Percentiles rank a stretch among this genome's conserved stretches.
phyloP scores from a whole-genome alignment of 37 sponge, comb jelly and placozoan genomes.

The Axinella damicornis region DNA sequence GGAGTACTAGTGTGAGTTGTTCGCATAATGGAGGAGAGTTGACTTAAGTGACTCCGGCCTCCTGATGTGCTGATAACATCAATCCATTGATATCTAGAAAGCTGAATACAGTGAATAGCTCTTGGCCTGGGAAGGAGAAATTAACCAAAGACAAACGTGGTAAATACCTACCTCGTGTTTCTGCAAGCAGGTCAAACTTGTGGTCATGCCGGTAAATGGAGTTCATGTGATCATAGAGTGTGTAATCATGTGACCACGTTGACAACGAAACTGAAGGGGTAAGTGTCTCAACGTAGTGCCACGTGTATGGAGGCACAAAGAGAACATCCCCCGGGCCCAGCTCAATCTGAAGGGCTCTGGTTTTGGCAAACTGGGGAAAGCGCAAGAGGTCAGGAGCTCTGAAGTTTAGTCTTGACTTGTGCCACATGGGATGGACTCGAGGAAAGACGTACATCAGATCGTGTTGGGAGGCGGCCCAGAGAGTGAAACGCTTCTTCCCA shows the following conservation, averaged over 20 bases:
- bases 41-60: too few relatives aligned
- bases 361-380: conserved; percentile 71
- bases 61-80: too few relatives aligned
- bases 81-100: too few relatives aligned
- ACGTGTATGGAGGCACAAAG: conserved; percentile 90
- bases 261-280: conserved; percentile 89
- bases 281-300: conserved; percentile 94
- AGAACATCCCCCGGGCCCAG: conserved; percentile 87
- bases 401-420: conserved; percentile 88
- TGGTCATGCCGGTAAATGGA: conserved; percentile 90
- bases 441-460: conserved; percentile 85
- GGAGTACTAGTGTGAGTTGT: too few relatives aligned
- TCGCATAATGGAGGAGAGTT: too few relatives aligned
- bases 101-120: too few relatives aligned
- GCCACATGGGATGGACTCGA: conserved; percentile 94
- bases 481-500: conserved; percentile 88
- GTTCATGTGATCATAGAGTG: conserved; percentile 91
- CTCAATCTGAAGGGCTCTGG: conserved; percentile 73
- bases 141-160: too few relatives aligned
- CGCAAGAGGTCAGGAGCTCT: conserved; percentile 44
- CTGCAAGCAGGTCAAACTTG: conserved; percentile 88
- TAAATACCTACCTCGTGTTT: conserved; percentile 60
- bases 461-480: conserved; percentile 81
- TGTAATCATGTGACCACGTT: conserved; percentile 95
- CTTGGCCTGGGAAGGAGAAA: too few relatives aligned